phyloP scores from a whole-genome alignment of 2,888 invertebrate species.

The Eupithecia exiguata region DNA sequence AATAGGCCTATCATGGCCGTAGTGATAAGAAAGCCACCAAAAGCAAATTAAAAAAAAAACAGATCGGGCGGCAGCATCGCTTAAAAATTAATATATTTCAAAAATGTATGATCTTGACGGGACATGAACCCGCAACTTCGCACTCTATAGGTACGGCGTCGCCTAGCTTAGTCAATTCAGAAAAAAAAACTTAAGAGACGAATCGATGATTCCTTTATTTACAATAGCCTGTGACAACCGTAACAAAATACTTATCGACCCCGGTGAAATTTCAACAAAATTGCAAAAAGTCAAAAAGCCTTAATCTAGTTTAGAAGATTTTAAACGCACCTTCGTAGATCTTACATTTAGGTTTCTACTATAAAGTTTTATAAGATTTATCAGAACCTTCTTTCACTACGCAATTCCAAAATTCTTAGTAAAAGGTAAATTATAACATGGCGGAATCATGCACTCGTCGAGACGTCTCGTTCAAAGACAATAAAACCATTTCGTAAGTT shows the following conservation, averaged over 20 bases:
- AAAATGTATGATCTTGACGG: neutral
- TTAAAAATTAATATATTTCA: no score
- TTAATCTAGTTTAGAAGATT: conserved; percentile 33
- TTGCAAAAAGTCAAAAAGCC: conserved; percentile 24
- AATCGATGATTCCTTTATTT: neutral
- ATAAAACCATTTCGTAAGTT: no score
- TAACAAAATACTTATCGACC: neutral
- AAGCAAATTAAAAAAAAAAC: no score
- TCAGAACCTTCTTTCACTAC: neutral
- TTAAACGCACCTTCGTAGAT: conserved; percentile 9
- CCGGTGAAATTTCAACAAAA: neutral
- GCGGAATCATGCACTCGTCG: no score
- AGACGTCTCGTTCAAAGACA: no score
- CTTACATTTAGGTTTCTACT: neutral
- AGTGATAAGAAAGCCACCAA: no score
- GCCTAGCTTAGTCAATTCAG: no score
- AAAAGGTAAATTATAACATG: neutral
- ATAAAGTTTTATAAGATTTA: neutral
- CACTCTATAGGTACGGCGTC: no score
- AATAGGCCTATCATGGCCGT: no score
- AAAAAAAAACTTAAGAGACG: no score
- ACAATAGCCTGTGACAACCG: neutral
- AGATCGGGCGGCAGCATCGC: no score
- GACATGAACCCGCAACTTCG: neutral
- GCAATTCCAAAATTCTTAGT: conserved; percentile 4